Evolutionary conservation across 2,113 vertebrate species (phyloP).

Genomic region (Neogale vison): DNA sequence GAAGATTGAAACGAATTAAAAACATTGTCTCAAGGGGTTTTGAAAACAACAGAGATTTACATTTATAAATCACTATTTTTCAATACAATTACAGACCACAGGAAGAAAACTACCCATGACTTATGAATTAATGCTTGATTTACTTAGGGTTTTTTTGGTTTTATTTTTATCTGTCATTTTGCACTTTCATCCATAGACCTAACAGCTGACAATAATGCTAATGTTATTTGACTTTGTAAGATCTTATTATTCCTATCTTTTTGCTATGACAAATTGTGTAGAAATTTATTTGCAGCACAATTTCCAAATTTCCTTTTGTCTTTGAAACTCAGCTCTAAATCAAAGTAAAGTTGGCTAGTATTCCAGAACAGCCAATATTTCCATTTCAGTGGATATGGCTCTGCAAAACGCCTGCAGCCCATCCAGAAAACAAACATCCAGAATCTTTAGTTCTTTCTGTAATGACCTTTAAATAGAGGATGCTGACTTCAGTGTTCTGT

Average conservation of each 20-base stretch:
- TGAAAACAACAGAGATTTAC: conserved; percentile 11
- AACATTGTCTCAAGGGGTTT: not conserved
- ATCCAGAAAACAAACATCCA: not conserved
- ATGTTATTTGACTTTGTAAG: not conserved
- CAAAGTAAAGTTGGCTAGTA: not conserved
- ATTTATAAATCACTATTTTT: too few relatives aligned
- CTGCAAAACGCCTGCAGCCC: not conserved
- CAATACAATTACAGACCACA: not conserved
- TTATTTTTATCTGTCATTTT: not conserved
- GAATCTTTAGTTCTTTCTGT: not conserved
- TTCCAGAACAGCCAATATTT: not conserved
- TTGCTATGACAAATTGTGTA: not conserved
- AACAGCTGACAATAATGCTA: not conserved
- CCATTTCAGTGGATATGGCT: not conserved
- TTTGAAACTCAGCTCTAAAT: not conserved
- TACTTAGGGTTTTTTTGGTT: not conserved
- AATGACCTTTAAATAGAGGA: not conserved
- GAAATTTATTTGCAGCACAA: not conserved
- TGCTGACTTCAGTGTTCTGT: not conserved
- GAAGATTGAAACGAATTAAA: not conserved
- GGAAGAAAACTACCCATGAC: not conserved
- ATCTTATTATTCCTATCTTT: not conserved
- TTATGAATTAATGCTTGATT: not conserved
- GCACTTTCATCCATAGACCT: not conserved
- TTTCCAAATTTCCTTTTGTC: not conserved